These are phyloP conservation scores for Rhombomys opimus DNA, from an alignment of 2,113 vertebrate species.

Conservation along the genomic window DNA sequence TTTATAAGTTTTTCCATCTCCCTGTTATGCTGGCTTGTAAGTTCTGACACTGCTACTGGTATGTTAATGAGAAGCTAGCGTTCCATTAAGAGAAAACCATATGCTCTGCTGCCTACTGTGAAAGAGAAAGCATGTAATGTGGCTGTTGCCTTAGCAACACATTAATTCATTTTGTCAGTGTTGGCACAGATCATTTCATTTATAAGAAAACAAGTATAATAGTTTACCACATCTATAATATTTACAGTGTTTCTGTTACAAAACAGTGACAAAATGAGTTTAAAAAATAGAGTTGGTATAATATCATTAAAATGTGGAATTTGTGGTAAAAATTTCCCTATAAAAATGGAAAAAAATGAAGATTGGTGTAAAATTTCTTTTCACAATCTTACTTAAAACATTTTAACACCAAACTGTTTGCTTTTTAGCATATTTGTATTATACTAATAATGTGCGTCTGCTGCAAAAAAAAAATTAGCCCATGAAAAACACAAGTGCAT, in stretches of 20 bases:
- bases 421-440: conserved; percentile 89
- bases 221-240: conserved; percentile 96
- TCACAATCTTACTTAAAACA: conserved; percentile 82
- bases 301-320: conserved; percentile 89
- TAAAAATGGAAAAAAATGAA: conserved; percentile 86
- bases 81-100: conserved; percentile 94
- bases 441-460: conserved; percentile 87
- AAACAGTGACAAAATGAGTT: conserved; percentile 94
- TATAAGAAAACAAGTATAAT: conserved; percentile 95
- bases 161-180: conserved; percentile 95
- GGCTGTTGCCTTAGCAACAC: conserved; percentile 98
- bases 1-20: conserved; percentile 90
- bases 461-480: conserved; percentile 87
- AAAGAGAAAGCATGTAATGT: conserved; percentile 95
- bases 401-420: conserved; percentile 87
- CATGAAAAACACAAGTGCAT: conserved; percentile 87
- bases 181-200: conserved; percentile 94
- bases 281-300: conserved; percentile 91
- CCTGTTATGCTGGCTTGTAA: conserved; percentile 90
- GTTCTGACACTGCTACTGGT: conserved; percentile 93
- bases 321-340: conserved; percentile 84
- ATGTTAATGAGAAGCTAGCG: conserved; percentile 94
- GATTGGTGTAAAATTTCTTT: conserved; percentile 86
- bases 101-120: conserved; percentile 93
- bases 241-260: conserved; percentile 96